Evolutionary conservation across 1,140 invertebrate genomes (phyloP).

Genomic region (Pogonus chalceus): DNA sequence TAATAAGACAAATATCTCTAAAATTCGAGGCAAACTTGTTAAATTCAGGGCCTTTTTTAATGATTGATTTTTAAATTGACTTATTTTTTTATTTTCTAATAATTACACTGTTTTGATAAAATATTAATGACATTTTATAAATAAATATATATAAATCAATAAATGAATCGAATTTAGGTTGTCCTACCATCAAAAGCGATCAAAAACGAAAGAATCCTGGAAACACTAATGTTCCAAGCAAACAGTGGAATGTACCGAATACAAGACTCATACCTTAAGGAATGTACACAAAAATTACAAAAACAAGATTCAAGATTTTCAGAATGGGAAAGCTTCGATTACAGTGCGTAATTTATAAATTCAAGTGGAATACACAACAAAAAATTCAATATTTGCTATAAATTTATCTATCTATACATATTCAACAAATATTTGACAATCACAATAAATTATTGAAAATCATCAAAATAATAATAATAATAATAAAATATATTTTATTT

Average conservation of each 20-base stretch:
- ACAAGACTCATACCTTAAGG: slow-evolving; percentile 77
- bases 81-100: no score
- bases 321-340: slow-evolving; percentile 70
- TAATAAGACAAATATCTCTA: no score
- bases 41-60: no score
- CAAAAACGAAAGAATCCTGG: slow-evolving; percentile 83
- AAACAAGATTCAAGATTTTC: slow-evolving; percentile 77
- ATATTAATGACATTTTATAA: no score
- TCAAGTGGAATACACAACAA: background rate
- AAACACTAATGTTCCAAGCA: slow-evolving; percentile 87
- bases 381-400: no score
- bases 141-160: background rate
- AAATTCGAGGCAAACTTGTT: no score
- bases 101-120: no score
- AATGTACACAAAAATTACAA: slow-evolving; percentile 73
- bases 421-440: background rate
- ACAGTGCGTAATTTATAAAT: slow-evolving; percentile 36
- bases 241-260: slow-evolving; percentile 88
- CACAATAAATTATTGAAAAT: background rate
- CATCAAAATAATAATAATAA: background rate
- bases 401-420: no score
- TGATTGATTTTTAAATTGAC: no score
- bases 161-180: slow-evolving; percentile 58
- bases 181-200: slow-evolving; percentile 88
- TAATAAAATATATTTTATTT: background rate